These are phyloP conservation scores for Drosophila busckii DNA, from an alignment of 1,140 invertebrate genomes.

Conservation along the genomic window DNA sequence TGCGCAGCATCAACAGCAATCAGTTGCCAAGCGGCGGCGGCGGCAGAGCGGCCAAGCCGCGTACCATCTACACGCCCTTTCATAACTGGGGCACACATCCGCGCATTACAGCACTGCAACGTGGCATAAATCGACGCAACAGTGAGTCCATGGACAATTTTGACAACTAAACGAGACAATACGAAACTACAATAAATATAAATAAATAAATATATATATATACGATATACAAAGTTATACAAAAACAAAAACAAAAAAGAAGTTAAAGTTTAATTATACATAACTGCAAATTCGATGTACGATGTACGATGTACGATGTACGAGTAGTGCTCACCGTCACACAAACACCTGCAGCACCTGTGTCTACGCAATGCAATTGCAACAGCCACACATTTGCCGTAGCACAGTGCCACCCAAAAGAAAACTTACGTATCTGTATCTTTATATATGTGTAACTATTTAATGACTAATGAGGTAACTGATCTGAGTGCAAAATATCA, in stretches of 20 bases:
- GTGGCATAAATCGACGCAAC: constrained; percentile 70
- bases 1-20: constrained; percentile 51
- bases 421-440: constrained; percentile 42
- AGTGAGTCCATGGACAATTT: constrained; percentile 56
- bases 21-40: constrained; percentile 44
- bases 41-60: constrained; percentile 4
- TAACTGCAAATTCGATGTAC: constrained; percentile 26
- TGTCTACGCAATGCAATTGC: constrained; percentile 35
- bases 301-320: constrained; percentile 3
- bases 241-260: constrained; percentile 15
- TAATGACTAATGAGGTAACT: constrained; percentile 56
- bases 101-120: constrained; percentile 77
- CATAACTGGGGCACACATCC: constrained; percentile 76
- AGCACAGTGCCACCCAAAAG: constrained; percentile 35
- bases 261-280: constrained; percentile 17
- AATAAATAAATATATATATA: too few relatives aligned
- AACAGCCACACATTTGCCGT: constrained; percentile 23
- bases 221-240: constrained; percentile 19
- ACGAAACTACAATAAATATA: constrained; percentile 32
- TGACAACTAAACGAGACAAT: constrained; percentile 57
- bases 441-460: constrained; percentile 30
- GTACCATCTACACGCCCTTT: constrained; percentile 43
- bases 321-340: constrained; percentile 31
- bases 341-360: constrained; percentile 43
- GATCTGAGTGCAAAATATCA: constrained; percentile 70